Percentiles rank a stretch among this genome's conserved stretches.
Conservation (phyloP, 2,888 invertebrate genomes). For the Cheilosia pagana region DNA sequence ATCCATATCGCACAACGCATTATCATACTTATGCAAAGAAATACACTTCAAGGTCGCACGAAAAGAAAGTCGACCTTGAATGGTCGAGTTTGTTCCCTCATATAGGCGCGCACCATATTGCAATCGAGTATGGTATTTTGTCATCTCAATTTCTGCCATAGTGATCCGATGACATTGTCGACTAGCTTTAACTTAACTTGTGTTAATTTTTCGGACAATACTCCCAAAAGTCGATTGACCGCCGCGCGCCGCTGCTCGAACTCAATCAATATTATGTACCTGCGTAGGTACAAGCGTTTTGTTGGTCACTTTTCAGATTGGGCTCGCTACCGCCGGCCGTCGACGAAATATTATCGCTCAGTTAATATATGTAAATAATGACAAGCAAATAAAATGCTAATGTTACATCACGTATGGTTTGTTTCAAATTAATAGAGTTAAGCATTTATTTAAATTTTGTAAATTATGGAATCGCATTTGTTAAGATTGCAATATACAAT, state of each 20-base stretch:
- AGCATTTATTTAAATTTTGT: constrained; percentile 38
- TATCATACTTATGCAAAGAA: constrained; percentile 68
- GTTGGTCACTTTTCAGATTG: constrained; percentile 13
- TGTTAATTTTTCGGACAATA: constrained; percentile 41
- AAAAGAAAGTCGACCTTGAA: constrained; percentile 74
- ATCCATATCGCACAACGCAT: constrained; percentile 49
- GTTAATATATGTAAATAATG: constrained; percentile 35
- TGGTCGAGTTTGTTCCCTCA: constrained; percentile 17
- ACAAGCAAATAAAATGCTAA: constrained; percentile 46
- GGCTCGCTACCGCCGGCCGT: neutral
- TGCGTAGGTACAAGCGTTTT: constrained; percentile 30
- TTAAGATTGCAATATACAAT: constrained; percentile 39
- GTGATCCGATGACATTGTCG: constrained; percentile 1
- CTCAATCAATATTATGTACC: constrained; percentile 3
- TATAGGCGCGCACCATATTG: constrained; percentile 11
- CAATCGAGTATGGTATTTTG: constrained; percentile 20
- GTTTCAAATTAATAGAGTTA: constrained; percentile 9
- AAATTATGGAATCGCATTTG: constrained; percentile 41
- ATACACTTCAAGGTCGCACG: constrained; percentile 62
- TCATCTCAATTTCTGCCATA: constrained; percentile 34
- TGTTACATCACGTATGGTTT: constrained; percentile 32
- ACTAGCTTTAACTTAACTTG: constrained; percentile 22
- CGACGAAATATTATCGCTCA: constrained; percentile 27
- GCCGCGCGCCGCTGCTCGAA: neutral
- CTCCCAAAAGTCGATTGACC: constrained; percentile 15